Base-by-base conservation (phyloP, 2,797 vertebrate genomes). In the Babyrousa celebensis region DNA sequence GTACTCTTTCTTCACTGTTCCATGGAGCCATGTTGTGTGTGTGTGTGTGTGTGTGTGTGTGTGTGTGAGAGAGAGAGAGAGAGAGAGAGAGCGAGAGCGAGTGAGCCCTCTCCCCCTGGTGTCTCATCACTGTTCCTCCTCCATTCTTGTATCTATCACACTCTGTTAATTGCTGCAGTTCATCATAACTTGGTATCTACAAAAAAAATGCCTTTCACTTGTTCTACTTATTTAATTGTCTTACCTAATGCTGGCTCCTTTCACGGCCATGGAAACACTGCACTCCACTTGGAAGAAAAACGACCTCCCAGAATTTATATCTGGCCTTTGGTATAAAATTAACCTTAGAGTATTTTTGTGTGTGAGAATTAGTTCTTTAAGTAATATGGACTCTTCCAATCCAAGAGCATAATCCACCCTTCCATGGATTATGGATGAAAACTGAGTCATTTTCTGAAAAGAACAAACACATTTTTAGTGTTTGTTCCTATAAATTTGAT, bases 11-110 rank as follows among this genome's bases (percentile, higher is more conserved):
- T 29, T 65, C 48, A 10, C 23, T 75, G n/a, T 25, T 29, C 60
- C 4, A 5, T 23, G 12, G 68, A 32, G 36, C 20, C 32, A 3
- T 5, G 3, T 18, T 27, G 29, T 25, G 3, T 16, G 3, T 27
- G 1, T 2, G 43, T 0, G 1, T 1, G 18, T 0, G 0, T 1
- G 8, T 2, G 11, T 11, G 25, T 25, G 21, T 12, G 60, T 12
- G 4, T 1, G 18, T 6, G 67, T 12, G 17, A 5, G 18, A n/a
- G n/a, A n/a, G n/a, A n/a, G n/a, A n/a, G n/a, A n/a, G 70, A 11
- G 40, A 20, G 36, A 36, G 36, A 36, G 36, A 36, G 36, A 36
- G 36, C 36, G 36, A 36, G 36, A 36, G 36, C 36, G 3, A 36
- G 36, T 3, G 36, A 36, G 36, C 70, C 23, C 21, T 23, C 23